These are phyloP conservation scores for Melanaphis sacchari DNA, from an alignment of 1,140 invertebrate species.

Conservation along the genomic window DNA sequence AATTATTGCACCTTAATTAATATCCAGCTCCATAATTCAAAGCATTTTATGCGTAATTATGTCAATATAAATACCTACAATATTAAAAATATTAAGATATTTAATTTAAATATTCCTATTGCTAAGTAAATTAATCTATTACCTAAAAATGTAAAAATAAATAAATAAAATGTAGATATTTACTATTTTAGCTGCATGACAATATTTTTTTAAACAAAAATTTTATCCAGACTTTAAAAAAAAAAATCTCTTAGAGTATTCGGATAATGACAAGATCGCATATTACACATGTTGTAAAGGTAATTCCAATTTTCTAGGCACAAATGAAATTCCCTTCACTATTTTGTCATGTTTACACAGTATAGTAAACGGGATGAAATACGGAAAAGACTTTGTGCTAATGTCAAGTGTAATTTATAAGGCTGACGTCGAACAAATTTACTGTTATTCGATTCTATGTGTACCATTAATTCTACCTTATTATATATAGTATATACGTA, in stretches of 20 bases:
- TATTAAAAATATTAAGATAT: no score
- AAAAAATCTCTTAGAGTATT: not conserved
- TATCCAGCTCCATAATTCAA: no score
- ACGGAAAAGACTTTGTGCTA: not conserved
- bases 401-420: not conserved
- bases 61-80: no score
- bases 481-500: not conserved
- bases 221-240: not conserved
- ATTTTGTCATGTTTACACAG: not conserved
- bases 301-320: not conserved
- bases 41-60: no score
- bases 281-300: not conserved
- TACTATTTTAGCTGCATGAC: not conserved
- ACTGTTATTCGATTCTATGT: not conserved
- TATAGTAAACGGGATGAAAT: not conserved
- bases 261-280: not conserved
- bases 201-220: not conserved
- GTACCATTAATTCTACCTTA: not conserved
- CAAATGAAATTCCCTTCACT: not conserved
- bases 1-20: no score
- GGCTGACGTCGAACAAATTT: constrained; percentile 2
- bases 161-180: constrained; percentile 10
- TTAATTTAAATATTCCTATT: no score
- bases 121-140: not conserved
- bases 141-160: not conserved